Evolutionary conservation across 2,888 invertebrate species (phyloP).

Genomic region (Flabesymbios commensalis): DNA sequence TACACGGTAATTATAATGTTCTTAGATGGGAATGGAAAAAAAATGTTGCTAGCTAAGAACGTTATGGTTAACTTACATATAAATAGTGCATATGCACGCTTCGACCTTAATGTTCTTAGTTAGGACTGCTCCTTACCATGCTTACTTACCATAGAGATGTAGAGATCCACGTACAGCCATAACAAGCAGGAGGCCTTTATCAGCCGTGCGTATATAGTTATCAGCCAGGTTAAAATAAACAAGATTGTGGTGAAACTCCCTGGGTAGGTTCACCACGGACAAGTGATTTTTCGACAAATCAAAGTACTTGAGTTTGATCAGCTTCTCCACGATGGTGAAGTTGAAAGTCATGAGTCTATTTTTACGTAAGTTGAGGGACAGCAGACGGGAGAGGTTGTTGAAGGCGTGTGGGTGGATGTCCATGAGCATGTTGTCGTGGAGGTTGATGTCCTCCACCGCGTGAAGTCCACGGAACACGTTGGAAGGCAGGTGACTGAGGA

Average conservation of each 20-base stretch:
- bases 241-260: not conserved
- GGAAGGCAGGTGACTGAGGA: constrained; percentile 32
- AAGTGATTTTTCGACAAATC: constrained; percentile 19
- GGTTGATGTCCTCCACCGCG: constrained; percentile 38
- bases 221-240: constrained; percentile 36
- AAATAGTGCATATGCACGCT: too few relatives aligned
- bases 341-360: constrained; percentile 39
- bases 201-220: constrained; percentile 32
- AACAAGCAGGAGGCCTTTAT: constrained; percentile 18
- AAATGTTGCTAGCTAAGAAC: too few relatives aligned
- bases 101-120: too few relatives aligned
- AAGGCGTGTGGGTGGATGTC: constrained; percentile 35
- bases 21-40: too few relatives aligned
- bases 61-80: too few relatives aligned
- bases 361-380: constrained; percentile 34
- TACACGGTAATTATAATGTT: too few relatives aligned
- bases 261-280: constrained; percentile 6
- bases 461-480: constrained; percentile 39
- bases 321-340: constrained; percentile 29
- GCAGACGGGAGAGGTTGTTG: constrained; percentile 35
- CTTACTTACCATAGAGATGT: constrained; percentile 27
- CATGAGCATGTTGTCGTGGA: constrained; percentile 38
- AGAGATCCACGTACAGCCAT: constrained; percentile 14
- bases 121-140: too few relatives aligned
- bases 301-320: constrained; percentile 14